Conservation (phyloP, 2,797 vertebrate species). For the Rhabdophis nuchalis region DNA sequence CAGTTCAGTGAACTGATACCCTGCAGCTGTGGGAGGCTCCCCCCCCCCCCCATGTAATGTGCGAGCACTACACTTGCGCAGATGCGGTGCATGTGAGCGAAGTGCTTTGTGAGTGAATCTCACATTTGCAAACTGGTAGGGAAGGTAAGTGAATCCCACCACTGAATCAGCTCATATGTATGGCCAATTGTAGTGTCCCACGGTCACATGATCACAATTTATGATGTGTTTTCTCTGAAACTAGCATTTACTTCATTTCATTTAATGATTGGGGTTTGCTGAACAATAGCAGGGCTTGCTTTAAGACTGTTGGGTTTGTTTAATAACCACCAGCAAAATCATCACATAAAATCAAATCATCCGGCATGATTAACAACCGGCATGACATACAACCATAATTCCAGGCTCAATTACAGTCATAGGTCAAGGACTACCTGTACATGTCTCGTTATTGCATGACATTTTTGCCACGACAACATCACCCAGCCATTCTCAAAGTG, state of each 20-base stretch:
- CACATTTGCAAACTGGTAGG: no score
- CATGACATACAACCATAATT: neutral
- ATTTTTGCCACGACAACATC: neutral
- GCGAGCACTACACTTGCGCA: no score
- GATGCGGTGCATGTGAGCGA: no score
- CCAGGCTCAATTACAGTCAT: neutral
- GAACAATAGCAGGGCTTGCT: neutral
- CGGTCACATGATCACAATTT: neutral
- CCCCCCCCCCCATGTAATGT: no score
- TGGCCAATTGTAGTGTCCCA: neutral
- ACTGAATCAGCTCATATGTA: neutral
- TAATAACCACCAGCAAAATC: neutral
- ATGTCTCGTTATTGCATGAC: neutral
- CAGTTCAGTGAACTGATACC: no score
- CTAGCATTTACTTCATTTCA: neutral
- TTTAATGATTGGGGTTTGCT: neutral
- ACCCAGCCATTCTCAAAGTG: neutral
- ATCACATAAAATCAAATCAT: neutral
- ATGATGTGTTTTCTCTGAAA: neutral
- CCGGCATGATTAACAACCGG: neutral
- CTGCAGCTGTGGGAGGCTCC: no score
- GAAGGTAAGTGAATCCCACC: no score
- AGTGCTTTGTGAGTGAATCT: no score
- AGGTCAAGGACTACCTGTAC: neutral
- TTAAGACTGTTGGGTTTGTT: neutral